Percentiles rank a stretch among this genome's conserved stretches.
phyloP scores from a whole-genome alignment of 2,888 invertebrate species.

The Drosophila nr. medialis region DNA sequence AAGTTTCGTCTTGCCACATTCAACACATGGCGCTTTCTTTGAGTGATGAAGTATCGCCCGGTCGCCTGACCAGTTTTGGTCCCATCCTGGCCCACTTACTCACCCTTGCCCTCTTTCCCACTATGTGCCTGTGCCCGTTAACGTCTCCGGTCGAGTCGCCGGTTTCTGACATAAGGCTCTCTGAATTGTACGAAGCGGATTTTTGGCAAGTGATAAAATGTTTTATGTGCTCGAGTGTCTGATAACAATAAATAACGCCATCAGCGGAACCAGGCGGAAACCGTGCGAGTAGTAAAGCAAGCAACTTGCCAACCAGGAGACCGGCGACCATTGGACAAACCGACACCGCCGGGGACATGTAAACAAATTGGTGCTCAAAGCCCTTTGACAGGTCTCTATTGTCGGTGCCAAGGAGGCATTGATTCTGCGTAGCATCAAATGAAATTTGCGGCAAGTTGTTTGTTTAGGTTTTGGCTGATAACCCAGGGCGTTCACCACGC shows the following conservation, averaged over 20 bases:
- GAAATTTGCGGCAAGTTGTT: slow-evolving; percentile 63
- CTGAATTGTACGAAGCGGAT: slow-evolving; percentile 42
- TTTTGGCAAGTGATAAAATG: slow-evolving; percentile 74
- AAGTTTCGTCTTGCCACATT: slow-evolving; percentile 60
- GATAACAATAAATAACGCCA: slow-evolving; percentile 79
- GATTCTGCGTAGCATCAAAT: slow-evolving; percentile 43
- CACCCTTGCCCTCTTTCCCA: background rate
- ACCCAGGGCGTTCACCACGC: background rate
- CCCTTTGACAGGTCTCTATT: slow-evolving; percentile 58
- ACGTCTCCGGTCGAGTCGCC: slow-evolving; percentile 42
- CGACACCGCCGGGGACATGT: slow-evolving; percentile 56
- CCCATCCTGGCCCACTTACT: slow-evolving; percentile 7
- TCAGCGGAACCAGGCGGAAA: slow-evolving; percentile 58
- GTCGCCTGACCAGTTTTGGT: slow-evolving; percentile 23
- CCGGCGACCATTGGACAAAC: slow-evolving; percentile 26
- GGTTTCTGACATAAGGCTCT: slow-evolving; percentile 46
- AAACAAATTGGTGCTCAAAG: slow-evolving; percentile 76
- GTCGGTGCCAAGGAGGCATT: slow-evolving; percentile 37
- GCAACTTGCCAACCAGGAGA: background rate
- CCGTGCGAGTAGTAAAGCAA: slow-evolving; percentile 15
- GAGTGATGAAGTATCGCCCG: slow-evolving; percentile 67
- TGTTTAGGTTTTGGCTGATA: slow-evolving; percentile 53
- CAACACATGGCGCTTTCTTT: slow-evolving; percentile 63
- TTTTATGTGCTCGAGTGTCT: slow-evolving; percentile 78
- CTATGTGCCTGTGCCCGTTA: slow-evolving; percentile 5